Evolutionary conservation across 2,113 vertebrate genomes (phyloP).

Genomic region (Perca fluviatilis): DNA sequence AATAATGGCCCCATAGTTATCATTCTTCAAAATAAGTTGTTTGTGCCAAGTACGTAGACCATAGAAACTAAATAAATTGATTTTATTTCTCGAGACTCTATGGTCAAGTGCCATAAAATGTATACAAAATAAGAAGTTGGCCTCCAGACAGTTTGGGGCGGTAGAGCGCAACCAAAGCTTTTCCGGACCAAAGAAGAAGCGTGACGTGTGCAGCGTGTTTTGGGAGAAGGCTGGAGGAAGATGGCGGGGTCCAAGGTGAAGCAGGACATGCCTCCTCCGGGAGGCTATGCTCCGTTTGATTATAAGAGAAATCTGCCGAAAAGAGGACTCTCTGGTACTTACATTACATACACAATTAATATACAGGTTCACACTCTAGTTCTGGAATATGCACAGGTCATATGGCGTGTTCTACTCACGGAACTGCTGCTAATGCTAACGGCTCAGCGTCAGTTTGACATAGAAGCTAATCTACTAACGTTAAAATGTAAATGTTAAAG

Average conservation of each 20-base stretch:
- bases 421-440: constrained; percentile 55
- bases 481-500: neutral
- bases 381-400: rapidly evolving
- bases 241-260: constrained; percentile 97
- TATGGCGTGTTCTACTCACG: neutral
- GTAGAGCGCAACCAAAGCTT: neutral
- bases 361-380: neutral
- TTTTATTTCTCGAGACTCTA: too few relatives aligned
- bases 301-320: constrained; percentile 93
- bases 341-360: neutral
- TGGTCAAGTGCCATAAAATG: neutral
- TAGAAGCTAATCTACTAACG: neutral
- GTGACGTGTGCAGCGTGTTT: constrained; percentile 54
- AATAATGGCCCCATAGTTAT: too few relatives aligned
- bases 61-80: too few relatives aligned
- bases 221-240: constrained; percentile 47
- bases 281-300: constrained; percentile 91
- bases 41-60: too few relatives aligned
- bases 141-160: constrained; percentile 23
- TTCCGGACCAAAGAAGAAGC: constrained; percentile 12
- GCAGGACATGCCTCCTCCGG: constrained; percentile 95
- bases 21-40: too few relatives aligned
- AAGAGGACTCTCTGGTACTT: constrained; percentile 91
- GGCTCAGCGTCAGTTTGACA: neutral
- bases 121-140: neutral